A percentile compares a stretch with the other conserved stretches of the same genome.
phyloP scores from a whole-genome alignment of 2,797 vertebrate genomes.

The Gephyroberyx darwinii region DNA sequence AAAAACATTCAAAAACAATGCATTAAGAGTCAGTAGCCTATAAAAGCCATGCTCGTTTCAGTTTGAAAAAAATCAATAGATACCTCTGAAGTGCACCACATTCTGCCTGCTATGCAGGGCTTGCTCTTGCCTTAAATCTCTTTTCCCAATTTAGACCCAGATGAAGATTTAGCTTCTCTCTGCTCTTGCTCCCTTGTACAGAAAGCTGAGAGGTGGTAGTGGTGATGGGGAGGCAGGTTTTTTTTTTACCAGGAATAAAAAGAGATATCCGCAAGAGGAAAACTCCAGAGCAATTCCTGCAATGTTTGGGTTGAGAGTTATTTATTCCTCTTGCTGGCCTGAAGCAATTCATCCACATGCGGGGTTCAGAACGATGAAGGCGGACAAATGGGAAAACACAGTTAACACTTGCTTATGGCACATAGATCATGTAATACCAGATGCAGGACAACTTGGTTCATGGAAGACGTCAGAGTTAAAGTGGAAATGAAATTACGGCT shows the following conservation, averaged over 20 bases:
- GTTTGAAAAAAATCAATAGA: constrained; percentile 20
- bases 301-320: constrained; percentile 3
- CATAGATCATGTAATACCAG: constrained; percentile 21
- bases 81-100: constrained; percentile 3
- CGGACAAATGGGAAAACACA: constrained; percentile 8
- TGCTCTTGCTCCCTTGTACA: constrained; percentile 14
- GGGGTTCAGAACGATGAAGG: constrained; percentile 13
- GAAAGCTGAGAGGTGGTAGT: constrained; percentile 8
- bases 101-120: not conserved
- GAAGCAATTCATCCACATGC: constrained; percentile 18
- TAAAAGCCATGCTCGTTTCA: constrained; percentile 3
- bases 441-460: constrained; percentile 15
- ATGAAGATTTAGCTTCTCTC: constrained; percentile 3
- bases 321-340: constrained; percentile 4
- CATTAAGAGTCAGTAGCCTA: constrained; percentile 1
- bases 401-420: not conserved
- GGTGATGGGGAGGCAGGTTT: not conserved
- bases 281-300: not conserved
- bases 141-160: not conserved
- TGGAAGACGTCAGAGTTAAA: constrained; percentile 10
- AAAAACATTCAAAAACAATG: not conserved
- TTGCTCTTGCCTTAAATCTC: constrained; percentile 1
- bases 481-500: constrained; percentile 16
- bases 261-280: constrained; percentile 3
- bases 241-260: constrained; percentile 24